Base-by-base conservation (phyloP, 2,888 invertebrate species). In the Drosophila infuscata region DNA sequence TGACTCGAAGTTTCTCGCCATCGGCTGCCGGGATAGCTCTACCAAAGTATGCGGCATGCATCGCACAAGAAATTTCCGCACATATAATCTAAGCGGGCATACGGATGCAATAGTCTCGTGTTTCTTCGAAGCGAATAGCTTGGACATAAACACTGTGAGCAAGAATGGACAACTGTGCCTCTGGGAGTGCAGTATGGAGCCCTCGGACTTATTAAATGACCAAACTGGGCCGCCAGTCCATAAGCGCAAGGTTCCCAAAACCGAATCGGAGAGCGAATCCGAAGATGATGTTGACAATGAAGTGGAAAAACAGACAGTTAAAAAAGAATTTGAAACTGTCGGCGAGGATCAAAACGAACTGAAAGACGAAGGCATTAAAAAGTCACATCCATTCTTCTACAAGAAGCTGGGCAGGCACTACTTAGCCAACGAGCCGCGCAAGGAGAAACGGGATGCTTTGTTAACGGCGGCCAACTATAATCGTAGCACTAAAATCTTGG, bases 21-120 rank as follows among this genome's bases (percentile, higher is more conserved):
- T 97, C 11, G 99, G 99, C 0, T 96, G 97, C 0, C 97, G 97
- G 91, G 99, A 99, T 93, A 97, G 96, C 91, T 95, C 96, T n/a
- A 96, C 96, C 0, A 96, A 96, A 91, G 94, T 99, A 51, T 97
- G 97, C 92, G 96, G 96, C 0, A 93, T 98, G 0, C 95, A 96
- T 64, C 96, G 95, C 90, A 95, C 95, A 81, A 94, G 94, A 30
- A 98, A 98, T 91, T 95, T 99, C 67, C 95, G 95, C 59, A 95
- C 96, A 74, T 96, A 95, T 86, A 95, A 96, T 0, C 92, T 99
- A 29, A 96, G 97, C 15, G 97, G 97, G 0, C 98, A 99, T 91
- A 96, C 96, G 0, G 97, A 98, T 91, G 94, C 95, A 52, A 95
- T 99, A 63, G 95, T 98, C 0, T 96, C 96, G 0, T 96, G 97